A percentile compares a stretch with the other conserved stretches of the same genome.
Conservation (phyloP, 1,140 invertebrate genomes). For the Papilio helenus region DNA sequence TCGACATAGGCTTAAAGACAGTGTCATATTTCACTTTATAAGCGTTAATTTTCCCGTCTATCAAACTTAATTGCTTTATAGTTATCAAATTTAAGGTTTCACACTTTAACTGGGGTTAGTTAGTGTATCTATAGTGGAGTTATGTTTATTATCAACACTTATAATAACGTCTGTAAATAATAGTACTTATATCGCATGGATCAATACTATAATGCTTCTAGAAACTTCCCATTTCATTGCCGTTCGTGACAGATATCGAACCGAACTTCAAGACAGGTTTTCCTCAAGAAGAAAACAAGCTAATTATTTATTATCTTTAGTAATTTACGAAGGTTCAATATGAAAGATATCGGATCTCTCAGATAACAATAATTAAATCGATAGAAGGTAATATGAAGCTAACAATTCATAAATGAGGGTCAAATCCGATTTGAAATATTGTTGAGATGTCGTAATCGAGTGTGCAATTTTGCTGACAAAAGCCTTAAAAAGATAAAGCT, state of each 20-base stretch:
- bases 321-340: background rate
- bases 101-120: background rate
- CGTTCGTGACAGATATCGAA: background rate
- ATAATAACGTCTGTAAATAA: too few relatives aligned
- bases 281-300: background rate
- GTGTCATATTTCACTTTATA: slow-evolving; percentile 31
- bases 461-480: slow-evolving; percentile 65
- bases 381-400: background rate
- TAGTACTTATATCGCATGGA: too few relatives aligned
- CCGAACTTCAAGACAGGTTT: background rate
- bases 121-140: background rate
- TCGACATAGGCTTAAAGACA: slow-evolving; percentile 41
- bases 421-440: slow-evolving; percentile 47
- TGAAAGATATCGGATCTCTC: background rate
- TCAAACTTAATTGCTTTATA: slow-evolving; percentile 35
- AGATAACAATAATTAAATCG: background rate
- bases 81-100: background rate
- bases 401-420: slow-evolving; percentile 32
- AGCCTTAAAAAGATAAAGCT: slow-evolving; percentile 55
- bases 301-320: background rate
- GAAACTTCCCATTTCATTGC: background rate
- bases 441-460: slow-evolving; percentile 58
- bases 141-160: background rate
- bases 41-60: slow-evolving; percentile 30
- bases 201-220: too few relatives aligned